Base-by-base conservation (phyloP, 2,888 invertebrate genomes). In the Dinocampus coccinellae region DNA sequence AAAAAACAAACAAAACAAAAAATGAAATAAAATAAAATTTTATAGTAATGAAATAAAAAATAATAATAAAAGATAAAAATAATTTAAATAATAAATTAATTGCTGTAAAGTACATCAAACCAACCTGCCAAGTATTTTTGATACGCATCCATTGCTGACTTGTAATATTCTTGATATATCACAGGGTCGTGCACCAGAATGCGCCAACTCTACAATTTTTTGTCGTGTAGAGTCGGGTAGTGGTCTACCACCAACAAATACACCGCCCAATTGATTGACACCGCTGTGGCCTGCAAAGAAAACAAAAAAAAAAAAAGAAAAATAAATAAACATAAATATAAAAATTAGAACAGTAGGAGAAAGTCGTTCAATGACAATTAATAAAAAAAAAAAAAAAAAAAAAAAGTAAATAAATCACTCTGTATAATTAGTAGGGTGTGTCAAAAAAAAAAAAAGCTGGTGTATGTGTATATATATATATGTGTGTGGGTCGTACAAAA, bases 91-190 rank as follows among this genome's bases (percentile, higher is more conserved):
- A n/a, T n/a, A n/a, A n/a, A n/a, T n/a, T n/a, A n/a, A n/a, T n/a
- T n/a, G 58, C 22, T 73, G 73, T 80, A 76, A 83, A 85, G 79
- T 85, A 85, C 80, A 85, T 84, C 84, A 84, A 67, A 88, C 91
- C 91, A 89, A 96, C 96, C 96, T 96, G 90, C 98, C 98, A 81
- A 99, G 94, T 87, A 99, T 99, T 91, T 99, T 99, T 89, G 97
- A 97, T 87, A 99, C 98, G 90, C 97, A 99, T 88, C 99, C 99
- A 90, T 99, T 99, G 89, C 98, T 98, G 88, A 99, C 98, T 91
- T 98, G 98, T 80, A 99, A 93, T 85, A 98, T 97, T 84, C 98
- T 92, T 84, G 97, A 98, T 90, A 99, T 99, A 92, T 99, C 99
- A 91, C 99, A 99, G 73, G 99, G 99, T 83, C 99, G 90, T 75